These are phyloP conservation scores for Hipparchia sbordonii DNA, from an alignment of 2,888 invertebrate genomes.

Conservation along the genomic window DNA sequence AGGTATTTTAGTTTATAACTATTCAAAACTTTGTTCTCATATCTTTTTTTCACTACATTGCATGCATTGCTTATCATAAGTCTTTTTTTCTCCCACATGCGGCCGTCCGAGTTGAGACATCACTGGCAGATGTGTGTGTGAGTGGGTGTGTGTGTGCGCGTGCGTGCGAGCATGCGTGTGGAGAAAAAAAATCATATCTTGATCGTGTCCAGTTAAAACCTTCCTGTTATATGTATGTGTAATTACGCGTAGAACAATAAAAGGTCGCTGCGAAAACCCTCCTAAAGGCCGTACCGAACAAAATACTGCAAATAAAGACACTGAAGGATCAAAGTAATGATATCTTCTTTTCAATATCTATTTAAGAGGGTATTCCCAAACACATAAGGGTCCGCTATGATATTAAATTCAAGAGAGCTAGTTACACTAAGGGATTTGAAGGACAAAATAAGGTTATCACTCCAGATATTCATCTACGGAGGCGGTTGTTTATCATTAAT, in stretches of 20 bases:
- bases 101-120: no score
- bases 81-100: no score
- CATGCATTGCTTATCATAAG: no score
- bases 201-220: not conserved
- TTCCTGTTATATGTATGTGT: not conserved
- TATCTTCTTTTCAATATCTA: constrained; percentile 21
- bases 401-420: constrained; percentile 16
- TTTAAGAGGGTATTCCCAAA: constrained; percentile 13
- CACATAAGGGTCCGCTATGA: not conserved
- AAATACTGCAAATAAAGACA: constrained; percentile 20
- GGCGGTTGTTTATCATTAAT: not conserved
- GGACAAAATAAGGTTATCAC: constrained; percentile 6
- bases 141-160: no score
- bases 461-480: not conserved
- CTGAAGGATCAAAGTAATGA: constrained; percentile 18
- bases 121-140: no score
- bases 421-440: constrained; percentile 7
- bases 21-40: no score
- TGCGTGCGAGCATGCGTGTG: no score
- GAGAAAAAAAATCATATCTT: not conserved
- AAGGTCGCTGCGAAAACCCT: constrained; percentile 1
- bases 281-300: not conserved
- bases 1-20: no score
- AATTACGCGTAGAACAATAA: not conserved
- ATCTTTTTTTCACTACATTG: no score